Base-by-base conservation (phyloP, 2,888 invertebrate species). In the Aspidiotus rigidus region DNA sequence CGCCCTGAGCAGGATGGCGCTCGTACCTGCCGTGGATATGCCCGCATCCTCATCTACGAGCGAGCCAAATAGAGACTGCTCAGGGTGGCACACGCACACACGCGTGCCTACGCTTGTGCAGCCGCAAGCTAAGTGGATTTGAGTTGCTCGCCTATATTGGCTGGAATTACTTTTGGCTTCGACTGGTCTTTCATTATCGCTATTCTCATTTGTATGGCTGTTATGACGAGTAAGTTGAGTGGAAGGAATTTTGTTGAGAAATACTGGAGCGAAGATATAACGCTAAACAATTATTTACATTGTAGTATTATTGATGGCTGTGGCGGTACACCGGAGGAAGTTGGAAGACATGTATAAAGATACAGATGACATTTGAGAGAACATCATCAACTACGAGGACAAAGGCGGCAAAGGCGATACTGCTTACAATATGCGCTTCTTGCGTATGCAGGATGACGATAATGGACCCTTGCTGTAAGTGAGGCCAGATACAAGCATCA, bases 321-420 rank as follows among this genome's bases (percentile, higher is more conserved):
- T 93, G 0, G 90, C 95, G n/a, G 90, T 93, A 74, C 87, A 92
- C 74, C 83, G 89, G 57, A 85, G 92, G 74, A 89, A 91, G 70
- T 89, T 90, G 75, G 90, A 90, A 70, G 86, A 91, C 81, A 88
- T 89, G 56, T 89, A 89, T 76, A 93, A 93, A 77, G 93, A 96
- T 75, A 87, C 94, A 73, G 96, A 98, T 76, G 96, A 98, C 77
- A 94, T 96, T 44, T 83, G 97, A 71, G 98, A 98, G 78, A 99
- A 94, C 75, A 95, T 99, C 72, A 93, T 98, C 74, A 93, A 93
- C 74, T 98, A 99, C 76, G 93, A 95, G 76, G 97, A 98, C 76
- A 98, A 99, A 79, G 97, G 97, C 77, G 98, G 98, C 77, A 94
- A 99, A 78, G 93, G 93, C 0, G 98, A 99, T 77, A 92, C 95